These are phyloP conservation scores for Drosophila sturtevanti DNA, from an alignment of 1,140 invertebrate species.

Conservation along the genomic window DNA sequence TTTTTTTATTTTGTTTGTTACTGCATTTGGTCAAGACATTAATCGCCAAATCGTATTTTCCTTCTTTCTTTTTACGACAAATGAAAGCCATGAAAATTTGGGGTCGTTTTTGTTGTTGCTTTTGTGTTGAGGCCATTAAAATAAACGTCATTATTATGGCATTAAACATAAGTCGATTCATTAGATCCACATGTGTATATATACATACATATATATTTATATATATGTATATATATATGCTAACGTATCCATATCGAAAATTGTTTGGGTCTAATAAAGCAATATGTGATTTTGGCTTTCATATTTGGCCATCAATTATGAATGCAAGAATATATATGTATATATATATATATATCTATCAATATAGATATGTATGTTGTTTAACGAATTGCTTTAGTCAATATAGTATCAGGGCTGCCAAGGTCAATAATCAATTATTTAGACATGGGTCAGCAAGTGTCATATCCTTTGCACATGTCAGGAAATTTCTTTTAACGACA, in stretches of 20 bases:
- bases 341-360: conserved; percentile 1
- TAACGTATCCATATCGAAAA: conserved; percentile 31
- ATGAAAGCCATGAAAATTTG: neutral
- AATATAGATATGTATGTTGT: too few relatives aligned
- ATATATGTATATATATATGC: too few relatives aligned
- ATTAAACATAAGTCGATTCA: conserved; percentile 1
- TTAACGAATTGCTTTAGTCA: conserved; percentile 35
- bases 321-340: conserved; percentile 17
- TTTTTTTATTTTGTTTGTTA: neutral
- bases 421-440: conserved; percentile 72
- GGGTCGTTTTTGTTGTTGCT: neutral
- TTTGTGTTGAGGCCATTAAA: neutral
- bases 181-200: neutral
- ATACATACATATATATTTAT: neutral
- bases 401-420: conserved; percentile 74
- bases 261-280: conserved; percentile 25
- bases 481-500: neutral
- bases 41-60: neutral
- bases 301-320: conserved; percentile 44
- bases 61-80: neutral
- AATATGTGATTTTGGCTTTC: conserved; percentile 7
- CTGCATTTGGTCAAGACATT: neutral
- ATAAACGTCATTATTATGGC: conserved; percentile 3
- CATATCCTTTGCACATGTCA: conserved; percentile 39
- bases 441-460: conserved; percentile 56